Base-by-base conservation (phyloP, 1,140 invertebrate species). In the Ylistrum balloti region DNA sequence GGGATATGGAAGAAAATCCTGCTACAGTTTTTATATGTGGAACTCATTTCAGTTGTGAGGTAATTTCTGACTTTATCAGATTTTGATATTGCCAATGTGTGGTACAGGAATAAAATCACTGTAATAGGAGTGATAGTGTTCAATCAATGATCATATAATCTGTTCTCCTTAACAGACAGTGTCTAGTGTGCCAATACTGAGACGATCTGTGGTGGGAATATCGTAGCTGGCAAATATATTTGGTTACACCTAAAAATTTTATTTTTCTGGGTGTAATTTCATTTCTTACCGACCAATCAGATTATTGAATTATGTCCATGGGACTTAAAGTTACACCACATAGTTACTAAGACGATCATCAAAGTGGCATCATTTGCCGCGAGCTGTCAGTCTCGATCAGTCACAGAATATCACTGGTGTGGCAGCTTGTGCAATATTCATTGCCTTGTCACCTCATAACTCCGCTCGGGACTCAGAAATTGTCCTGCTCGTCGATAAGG, bases 201-300 rank as follows among this genome's bases (percentile, higher is more conserved):
- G 1, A n/a, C 0, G 56, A 74, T 74, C 56, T 74, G 56, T 7
- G 56, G 28, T 9, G 2, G 56, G 56, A 74, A 74, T n/a, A 28
- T 1, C 17, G 28, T 28, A 28, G 56, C 56, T 74, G 56, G 56
- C 28, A 74, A 74, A 28, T n/a, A 74, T 74, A 74, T 74, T 74
- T 74, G 56, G 56, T 74, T 28, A 74, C 56, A 74, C n/a, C 56
- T n/a, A n/a, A 28, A 74, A 74, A 74, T 17, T 74, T 74, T 74
- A 74, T 74, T 74, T 74, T 74, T 74, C 45, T 74, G 56, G 56
- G 56, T 28, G 56, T 74, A 74, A 74, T 74, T 74, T 74, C 56
- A 74, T 74, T 74, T 74, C 56, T 74, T n/a, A 74, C 56, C 56
- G 28, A 74, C 56, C 56, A 74, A 74, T 74, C 22, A 56, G 13